Evolutionary conservation across 2,797 vertebrate genomes (phyloP).

Genomic region (Liparis tanakae): DNA sequence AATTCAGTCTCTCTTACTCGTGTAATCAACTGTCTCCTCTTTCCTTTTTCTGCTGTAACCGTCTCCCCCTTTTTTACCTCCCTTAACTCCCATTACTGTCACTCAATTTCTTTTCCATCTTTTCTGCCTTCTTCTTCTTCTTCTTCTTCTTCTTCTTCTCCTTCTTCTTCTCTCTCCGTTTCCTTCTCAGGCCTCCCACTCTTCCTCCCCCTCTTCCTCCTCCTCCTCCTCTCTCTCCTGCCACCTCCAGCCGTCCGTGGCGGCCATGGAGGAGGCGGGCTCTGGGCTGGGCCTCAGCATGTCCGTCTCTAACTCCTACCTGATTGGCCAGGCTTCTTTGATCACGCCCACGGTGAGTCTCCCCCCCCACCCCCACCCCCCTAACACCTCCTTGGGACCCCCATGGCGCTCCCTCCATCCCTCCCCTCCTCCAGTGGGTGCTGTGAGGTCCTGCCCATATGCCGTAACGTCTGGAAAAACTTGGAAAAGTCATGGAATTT

Average conservation of each 20-base stretch:
- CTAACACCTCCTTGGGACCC: too few relatives aligned
- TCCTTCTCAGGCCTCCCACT: conserved; percentile 87
- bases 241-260: conserved; percentile 95
- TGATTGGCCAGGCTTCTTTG: conserved; percentile 94
- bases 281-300: conserved; percentile 94
- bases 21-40: conserved; percentile 64
- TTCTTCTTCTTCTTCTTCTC: conserved; percentile 65
- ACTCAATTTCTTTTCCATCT: conserved; percentile 43
- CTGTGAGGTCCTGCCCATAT: conserved; percentile 66
- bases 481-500: too few relatives aligned
- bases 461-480: too few relatives aligned
- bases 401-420: conserved; percentile 31
- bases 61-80: conserved; percentile 33
- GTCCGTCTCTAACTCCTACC: conserved; percentile 99
- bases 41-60: conserved; percentile 49
- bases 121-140: conserved; percentile 42
- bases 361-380: background rate
- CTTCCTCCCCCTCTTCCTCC: conserved; percentile 90
- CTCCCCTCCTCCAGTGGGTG: conserved; percentile 46
- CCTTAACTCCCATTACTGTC: conserved; percentile 64
- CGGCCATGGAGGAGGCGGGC: conserved; percentile 91
- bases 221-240: conserved; percentile 97
- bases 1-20: conserved; percentile 63
- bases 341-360: conserved; percentile 88
- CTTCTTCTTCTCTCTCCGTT: conserved; percentile 28